These are phyloP conservation scores for Drosophila teissieri DNA, from an alignment of 1,140 invertebrate species.

Conservation along the genomic window DNA sequence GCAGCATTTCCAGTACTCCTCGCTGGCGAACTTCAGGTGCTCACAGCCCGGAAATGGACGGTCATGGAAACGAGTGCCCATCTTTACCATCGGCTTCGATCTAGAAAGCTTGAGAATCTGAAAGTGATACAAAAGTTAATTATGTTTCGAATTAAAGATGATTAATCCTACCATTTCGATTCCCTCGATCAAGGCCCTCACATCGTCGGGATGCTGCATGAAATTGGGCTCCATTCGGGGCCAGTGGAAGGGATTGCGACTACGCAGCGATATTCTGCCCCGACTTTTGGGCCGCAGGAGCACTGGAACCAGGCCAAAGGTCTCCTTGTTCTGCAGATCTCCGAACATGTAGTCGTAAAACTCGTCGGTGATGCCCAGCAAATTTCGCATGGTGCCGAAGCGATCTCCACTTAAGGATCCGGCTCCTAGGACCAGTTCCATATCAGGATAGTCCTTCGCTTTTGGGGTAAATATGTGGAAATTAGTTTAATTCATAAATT, in stretches of 20 bases:
- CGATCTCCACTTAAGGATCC: constrained; percentile 90
- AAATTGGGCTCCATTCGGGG: constrained; percentile 93
- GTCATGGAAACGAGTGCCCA: constrained; percentile 87
- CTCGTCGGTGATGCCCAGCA: constrained; percentile 88
- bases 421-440: constrained; percentile 91
- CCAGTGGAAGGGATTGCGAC: constrained; percentile 89
- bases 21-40: constrained; percentile 86
- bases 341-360: constrained; percentile 87
- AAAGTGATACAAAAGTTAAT: neutral
- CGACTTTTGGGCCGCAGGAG: constrained; percentile 90
- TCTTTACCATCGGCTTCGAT: constrained; percentile 87
- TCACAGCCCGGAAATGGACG: constrained; percentile 89
- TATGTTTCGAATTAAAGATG: neutral
- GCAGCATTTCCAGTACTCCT: constrained; percentile 91
- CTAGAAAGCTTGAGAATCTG: constrained; percentile 87
- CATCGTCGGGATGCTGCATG: constrained; percentile 88
- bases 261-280: constrained; percentile 88
- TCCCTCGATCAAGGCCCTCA: constrained; percentile 89
- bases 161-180: constrained; percentile 87
- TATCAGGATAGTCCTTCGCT: constrained; percentile 87
- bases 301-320: constrained; percentile 89
- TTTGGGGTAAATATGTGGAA: neutral
- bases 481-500: neutral
- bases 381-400: constrained; percentile 88
- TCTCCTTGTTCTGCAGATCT: constrained; percentile 84